Evolutionary conservation across 2,797 vertebrate species (phyloP).

Genomic region (Hypotaenidia okinawae): DNA sequence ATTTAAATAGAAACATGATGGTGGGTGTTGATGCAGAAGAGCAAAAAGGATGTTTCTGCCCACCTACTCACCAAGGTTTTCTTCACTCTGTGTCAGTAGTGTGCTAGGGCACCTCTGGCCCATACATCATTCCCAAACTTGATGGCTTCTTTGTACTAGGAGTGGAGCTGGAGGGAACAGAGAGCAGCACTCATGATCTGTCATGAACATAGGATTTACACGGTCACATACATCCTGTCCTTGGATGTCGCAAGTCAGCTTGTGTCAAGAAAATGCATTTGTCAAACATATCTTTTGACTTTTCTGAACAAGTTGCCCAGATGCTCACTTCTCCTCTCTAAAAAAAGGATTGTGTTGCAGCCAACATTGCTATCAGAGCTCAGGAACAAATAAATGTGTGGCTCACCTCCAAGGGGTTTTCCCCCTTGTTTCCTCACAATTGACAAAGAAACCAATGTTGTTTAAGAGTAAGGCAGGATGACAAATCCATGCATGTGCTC

Average conservation of each 20-base stretch:
- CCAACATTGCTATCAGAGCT: slow-evolving; percentile 30
- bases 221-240: neutral
- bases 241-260: neutral
- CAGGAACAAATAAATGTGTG: slow-evolving; percentile 66
- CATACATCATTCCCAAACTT: no score
- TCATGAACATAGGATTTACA: neutral
- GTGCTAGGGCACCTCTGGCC: neutral
- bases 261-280: neutral
- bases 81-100: accelerated
- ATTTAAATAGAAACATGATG: neutral
- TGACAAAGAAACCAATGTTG: slow-evolving; percentile 66
- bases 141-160: neutral
- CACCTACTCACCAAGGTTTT: neutral
- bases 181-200: neutral
- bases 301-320: slow-evolving; percentile 25
- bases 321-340: slow-evolving; percentile 26
- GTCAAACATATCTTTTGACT: neutral
- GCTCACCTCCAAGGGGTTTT: slow-evolving; percentile 64
- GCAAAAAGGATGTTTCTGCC: neutral
- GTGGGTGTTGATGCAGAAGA: neutral
- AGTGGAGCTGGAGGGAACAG: neutral
- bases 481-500: slow-evolving; percentile 64
- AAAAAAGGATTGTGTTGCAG: slow-evolving; percentile 50
- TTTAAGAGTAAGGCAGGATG: slow-evolving; percentile 46
- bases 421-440: slow-evolving; percentile 42